A percentile compares a stretch with the other conserved stretches of the same genome.
These are phyloP conservation scores for Tetropium fuscum DNA, from an alignment of 2,888 invertebrate genomes.

Conservation along the genomic window DNA sequence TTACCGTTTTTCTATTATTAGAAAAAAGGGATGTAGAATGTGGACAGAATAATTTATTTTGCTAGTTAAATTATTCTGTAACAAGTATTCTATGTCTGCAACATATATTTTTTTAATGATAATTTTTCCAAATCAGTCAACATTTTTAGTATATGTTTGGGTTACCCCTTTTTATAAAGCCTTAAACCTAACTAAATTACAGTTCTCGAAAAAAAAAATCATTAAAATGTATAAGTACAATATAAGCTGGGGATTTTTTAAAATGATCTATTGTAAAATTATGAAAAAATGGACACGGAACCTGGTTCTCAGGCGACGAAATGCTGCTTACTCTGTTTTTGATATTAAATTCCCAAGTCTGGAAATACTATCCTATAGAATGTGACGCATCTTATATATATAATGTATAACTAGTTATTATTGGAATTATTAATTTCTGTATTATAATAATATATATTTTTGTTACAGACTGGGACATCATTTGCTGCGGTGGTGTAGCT, in stretches of 20 bases:
- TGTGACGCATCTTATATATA: too few relatives aligned
- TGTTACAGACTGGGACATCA: too few relatives aligned
- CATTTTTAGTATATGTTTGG: slow-evolving; percentile 7
- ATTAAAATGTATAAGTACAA: slow-evolving; percentile 12
- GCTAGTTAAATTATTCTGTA: slow-evolving; percentile 22
- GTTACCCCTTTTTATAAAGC: slow-evolving; percentile 16
- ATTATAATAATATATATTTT: too few relatives aligned
- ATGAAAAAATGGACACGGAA: slow-evolving; percentile 21
- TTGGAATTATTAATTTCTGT: too few relatives aligned
- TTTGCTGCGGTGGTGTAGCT: too few relatives aligned
- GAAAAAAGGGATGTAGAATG: slow-evolving; percentile 2
- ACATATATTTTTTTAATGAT: background rate
- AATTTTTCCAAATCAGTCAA: slow-evolving; percentile 16
- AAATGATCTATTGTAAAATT: slow-evolving; percentile 15
- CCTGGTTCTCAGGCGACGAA: slow-evolving; percentile 22
- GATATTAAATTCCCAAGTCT: too few relatives aligned
- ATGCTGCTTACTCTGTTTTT: too few relatives aligned
- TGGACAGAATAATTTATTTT: slow-evolving; percentile 19
- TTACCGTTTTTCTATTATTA: background rate
- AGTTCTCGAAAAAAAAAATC: slow-evolving; percentile 20
- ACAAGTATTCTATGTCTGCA: slow-evolving; percentile 20
- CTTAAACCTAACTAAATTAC: slow-evolving; percentile 6
- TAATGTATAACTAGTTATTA: too few relatives aligned
- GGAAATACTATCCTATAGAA: too few relatives aligned
- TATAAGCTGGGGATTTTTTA: slow-evolving; percentile 16